Percentiles rank a stretch among this genome's conserved stretches.
These are phyloP conservation scores for Dipodomys spectabilis DNA, from an alignment of 2,113 vertebrate genomes.

Conservation along the genomic window DNA sequence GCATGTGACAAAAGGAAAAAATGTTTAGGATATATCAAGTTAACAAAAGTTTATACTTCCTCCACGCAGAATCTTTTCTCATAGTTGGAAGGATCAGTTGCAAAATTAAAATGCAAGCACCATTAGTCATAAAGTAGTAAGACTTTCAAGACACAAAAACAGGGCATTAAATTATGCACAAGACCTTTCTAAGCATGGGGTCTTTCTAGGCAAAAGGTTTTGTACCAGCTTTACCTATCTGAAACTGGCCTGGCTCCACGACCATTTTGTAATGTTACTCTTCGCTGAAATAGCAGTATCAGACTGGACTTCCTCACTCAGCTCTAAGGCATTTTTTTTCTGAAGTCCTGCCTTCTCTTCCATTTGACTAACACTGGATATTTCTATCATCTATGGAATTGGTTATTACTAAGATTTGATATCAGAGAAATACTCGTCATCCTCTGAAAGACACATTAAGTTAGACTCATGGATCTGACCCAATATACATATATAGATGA, in stretches of 20 bases:
- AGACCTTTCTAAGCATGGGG: neutral
- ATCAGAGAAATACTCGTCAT: neutral
- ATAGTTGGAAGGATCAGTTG: neutral
- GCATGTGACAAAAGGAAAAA: neutral
- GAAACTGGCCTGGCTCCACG: neutral
- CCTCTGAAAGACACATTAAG: neutral
- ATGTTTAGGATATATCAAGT: neutral
- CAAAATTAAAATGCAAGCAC: neutral
- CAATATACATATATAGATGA: rapidly evolving
- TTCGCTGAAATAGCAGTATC: neutral
- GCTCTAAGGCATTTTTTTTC: neutral
- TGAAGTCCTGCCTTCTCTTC: neutral
- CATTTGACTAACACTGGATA: neutral
- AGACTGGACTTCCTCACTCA: neutral
- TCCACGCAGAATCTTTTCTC: neutral
- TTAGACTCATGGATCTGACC: no score
- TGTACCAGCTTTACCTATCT: rapidly evolving
- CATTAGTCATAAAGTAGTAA: neutral
- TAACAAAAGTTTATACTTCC: neutral
- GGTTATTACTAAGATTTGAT: neutral
- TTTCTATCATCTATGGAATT: neutral
- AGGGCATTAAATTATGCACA: neutral
- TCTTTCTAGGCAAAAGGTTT: neutral
- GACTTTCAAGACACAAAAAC: neutral
- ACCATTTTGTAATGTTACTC: neutral